These are phyloP conservation scores for Ascaphus truei DNA, from an alignment of 2,113 vertebrate species.

Conservation along the genomic window DNA sequence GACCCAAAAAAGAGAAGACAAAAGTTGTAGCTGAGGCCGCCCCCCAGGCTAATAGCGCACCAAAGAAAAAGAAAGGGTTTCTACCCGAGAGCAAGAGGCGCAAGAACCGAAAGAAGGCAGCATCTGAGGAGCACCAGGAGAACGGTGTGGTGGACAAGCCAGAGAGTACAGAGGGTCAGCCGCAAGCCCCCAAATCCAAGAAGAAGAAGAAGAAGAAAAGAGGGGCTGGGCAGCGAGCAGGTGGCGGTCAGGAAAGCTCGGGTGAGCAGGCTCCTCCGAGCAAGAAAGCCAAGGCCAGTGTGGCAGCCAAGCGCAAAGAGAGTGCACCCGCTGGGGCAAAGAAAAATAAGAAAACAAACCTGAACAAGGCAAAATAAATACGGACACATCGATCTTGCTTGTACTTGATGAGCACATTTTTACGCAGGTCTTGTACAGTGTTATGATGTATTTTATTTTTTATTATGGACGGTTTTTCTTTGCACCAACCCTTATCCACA, in stretches of 20 bases:
- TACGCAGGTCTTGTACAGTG: neutral
- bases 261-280: conserved; percentile 24
- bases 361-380: neutral
- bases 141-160: neutral
- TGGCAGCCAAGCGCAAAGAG: neutral
- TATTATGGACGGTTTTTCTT: conserved; percentile 39
- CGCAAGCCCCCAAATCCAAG: conserved; percentile 17
- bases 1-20: conserved; percentile 75
- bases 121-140: neutral
- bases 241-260: neutral
- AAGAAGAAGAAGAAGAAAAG: conserved; percentile 38
- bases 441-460: neutral
- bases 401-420: neutral
- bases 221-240: neutral
- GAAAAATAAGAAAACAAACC: conserved; percentile 38
- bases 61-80: conserved; percentile 84
- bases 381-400: neutral
- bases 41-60: neutral
- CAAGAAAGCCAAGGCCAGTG: conserved; percentile 43
- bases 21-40: conserved; percentile 39
- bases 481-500: conserved; percentile 38
- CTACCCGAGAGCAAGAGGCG: conserved; percentile 89
- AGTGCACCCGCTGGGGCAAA: conserved; percentile 20
- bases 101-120: conserved; percentile 68
- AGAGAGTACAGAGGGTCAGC: neutral